Percentiles rank a stretch among this genome's conserved stretches.
These are phyloP conservation scores for Nesospiza acunhae DNA, from an alignment of 2,113 vertebrate genomes.

Conservation along the genomic window DNA sequence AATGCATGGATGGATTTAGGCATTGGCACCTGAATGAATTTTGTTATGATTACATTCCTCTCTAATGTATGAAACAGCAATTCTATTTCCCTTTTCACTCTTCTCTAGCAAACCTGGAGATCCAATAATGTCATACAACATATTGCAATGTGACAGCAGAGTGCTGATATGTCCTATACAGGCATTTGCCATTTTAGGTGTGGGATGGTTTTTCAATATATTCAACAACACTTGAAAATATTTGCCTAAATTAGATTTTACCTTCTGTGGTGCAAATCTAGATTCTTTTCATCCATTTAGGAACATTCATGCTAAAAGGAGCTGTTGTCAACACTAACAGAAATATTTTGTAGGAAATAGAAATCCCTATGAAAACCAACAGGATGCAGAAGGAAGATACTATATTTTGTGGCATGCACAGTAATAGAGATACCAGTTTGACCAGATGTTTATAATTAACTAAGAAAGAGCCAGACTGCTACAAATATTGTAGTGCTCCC, in stretches of 20 bases:
- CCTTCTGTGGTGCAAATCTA: conserved; percentile 1
- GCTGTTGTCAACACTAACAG: background rate
- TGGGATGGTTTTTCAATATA: conserved; percentile 6
- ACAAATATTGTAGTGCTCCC: background rate
- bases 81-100: background rate
- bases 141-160: conserved; percentile 24
- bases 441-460: background rate
- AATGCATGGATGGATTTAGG: background rate
- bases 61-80: background rate
- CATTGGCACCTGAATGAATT: background rate
- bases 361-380: background rate
- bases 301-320: background rate
- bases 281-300: background rate
- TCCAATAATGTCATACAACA: background rate
- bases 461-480: background rate
- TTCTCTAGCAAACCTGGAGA: background rate
- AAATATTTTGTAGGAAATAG: background rate
- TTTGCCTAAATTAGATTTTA: conserved; percentile 44
- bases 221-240: conserved; percentile 19
- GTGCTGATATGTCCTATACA: background rate
- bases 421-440: background rate
- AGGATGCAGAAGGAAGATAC: background rate
- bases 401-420: background rate
- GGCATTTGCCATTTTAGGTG: conserved; percentile 5
- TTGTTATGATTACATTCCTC: background rate